Conservation (phyloP, 2,797 vertebrate genomes). For the Lutjanus argentimaculatus region DNA sequence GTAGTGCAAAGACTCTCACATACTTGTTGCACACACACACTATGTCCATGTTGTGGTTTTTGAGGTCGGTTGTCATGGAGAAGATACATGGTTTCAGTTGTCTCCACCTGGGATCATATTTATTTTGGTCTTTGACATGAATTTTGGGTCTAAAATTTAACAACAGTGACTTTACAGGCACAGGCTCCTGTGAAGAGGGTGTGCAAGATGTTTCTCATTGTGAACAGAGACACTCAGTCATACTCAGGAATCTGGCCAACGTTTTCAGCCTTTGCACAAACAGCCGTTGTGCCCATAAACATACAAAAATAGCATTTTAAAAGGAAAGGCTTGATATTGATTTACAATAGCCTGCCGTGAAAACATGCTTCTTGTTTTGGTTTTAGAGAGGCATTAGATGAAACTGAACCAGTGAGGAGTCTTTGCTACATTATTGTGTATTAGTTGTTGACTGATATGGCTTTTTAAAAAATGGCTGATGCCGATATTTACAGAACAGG, state of each 20-base stretch:
- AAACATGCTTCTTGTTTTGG: not conserved
- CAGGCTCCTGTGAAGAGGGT: not conserved
- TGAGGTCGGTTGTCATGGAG: not conserved
- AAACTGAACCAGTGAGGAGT: not conserved
- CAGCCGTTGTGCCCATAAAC: not conserved
- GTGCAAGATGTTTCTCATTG: not conserved
- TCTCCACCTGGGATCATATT: not conserved
- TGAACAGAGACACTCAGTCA: not conserved
- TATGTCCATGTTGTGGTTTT: not conserved
- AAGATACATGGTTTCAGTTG: not conserved
- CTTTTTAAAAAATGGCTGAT: too few species aligned
- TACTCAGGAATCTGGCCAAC: not conserved
- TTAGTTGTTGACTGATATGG: too few species aligned
- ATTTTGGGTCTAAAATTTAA: not conserved
- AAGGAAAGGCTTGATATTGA: not conserved
- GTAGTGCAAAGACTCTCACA: slow-evolving; percentile 43
- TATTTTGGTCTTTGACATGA: not conserved
- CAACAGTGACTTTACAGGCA: not conserved
- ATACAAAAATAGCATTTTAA: not conserved
- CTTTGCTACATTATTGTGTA: not conserved
- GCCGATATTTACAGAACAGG: too few species aligned
- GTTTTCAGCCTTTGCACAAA: not conserved
- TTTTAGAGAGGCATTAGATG: not conserved
- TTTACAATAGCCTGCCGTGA: not conserved
- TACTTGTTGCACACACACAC: not conserved